Evolutionary conservation across 2,888 invertebrate species (phyloP), one percentile per base, ranked within the genome.

Genomic region (Adineta ricciae): DNA sequence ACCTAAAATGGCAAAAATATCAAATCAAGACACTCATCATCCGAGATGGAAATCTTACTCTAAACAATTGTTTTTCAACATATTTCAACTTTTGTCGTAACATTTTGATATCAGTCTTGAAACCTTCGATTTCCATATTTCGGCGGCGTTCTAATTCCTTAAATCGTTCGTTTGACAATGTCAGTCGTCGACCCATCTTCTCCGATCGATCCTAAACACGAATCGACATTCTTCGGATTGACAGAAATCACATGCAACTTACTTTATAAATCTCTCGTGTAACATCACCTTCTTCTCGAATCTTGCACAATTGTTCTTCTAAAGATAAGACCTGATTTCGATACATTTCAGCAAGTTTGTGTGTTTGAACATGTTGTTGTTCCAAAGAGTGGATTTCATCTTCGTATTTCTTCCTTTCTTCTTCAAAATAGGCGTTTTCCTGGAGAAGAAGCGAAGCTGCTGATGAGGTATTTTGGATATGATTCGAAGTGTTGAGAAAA

Each of bases 61-160:
- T 90, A 86, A 90, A 90, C 14, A 90, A 87, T 86, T 90, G 90
- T 85, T 89, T 89, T 86, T 91, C 91, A 11, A 91, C 88, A 85
- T 89, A 89, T 87, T 90, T 90, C 72, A 91, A 87, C 82, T 90
- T 87, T 32, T 88, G 88, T 86, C 90, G 86, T 83, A 91, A 88
- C 85, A 89, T 88, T 86, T 89, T 90, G 16, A 91, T 90, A 87
- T 91, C 91, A 64, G 89, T 91, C 87, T 89, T 89, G 87, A 91
- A 91, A 3, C 91, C 91, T 87, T 91, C 91, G 16, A 90, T 90
- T 87, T 91, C 91, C 16, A 91, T 88, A 84, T 90, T 89, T 56
- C 91, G 88, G 52, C 91, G 87, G 32, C 88, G 87, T 86, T 91
- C 91, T 84, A 91, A 86, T 50, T 91, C 90, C 86, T 89, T 88